Conservation (phyloP, 2,797 vertebrate species). For the Microctenopoma stevenorrisi region DNA sequence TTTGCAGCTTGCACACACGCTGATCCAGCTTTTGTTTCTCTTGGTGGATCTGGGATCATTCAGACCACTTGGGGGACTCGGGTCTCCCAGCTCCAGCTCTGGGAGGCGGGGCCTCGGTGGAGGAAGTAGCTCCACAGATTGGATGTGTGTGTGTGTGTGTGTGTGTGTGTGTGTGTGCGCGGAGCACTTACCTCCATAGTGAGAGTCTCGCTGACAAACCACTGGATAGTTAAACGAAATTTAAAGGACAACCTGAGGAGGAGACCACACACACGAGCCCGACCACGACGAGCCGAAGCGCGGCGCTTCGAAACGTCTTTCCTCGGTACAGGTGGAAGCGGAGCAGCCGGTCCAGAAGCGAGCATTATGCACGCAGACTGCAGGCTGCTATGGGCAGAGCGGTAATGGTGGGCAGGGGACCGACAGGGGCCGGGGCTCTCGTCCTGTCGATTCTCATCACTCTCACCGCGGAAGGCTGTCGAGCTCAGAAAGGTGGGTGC, state of each 20-base stretch:
- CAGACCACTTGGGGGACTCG: constrained; percentile 73
- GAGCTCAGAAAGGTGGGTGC: constrained; percentile 85
- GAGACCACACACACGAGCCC: constrained; percentile 9
- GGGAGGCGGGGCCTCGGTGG: constrained; percentile 79
- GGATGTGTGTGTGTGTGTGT: constrained; percentile 58
- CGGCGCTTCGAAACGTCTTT: not conserved
- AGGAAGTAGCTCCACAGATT: constrained; percentile 82
- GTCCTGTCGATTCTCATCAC: constrained; percentile 81
- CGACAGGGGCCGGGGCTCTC: constrained; percentile 80
- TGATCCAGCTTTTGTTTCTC: not conserved
- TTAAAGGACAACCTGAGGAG: constrained; percentile 1
- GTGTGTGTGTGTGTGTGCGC: constrained; percentile 40
- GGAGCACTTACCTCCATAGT: constrained; percentile 62
- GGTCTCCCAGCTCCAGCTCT: constrained; percentile 65
- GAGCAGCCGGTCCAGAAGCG: constrained; percentile 54
- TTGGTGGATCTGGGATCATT: constrained; percentile 23
- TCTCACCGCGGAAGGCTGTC: constrained; percentile 74
- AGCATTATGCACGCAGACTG: constrained; percentile 87
- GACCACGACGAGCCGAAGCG: constrained; percentile 5
- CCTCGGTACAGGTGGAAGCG: constrained; percentile 57
- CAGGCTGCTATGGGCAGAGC: constrained; percentile 86
- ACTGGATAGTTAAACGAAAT: constrained; percentile 43
- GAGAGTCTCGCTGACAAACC: constrained; percentile 70
- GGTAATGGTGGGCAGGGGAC: constrained; percentile 87
- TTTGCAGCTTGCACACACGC: not conserved